Conservation (phyloP, 2,888 invertebrate genomes). For the Norana najaformis region DNA sequence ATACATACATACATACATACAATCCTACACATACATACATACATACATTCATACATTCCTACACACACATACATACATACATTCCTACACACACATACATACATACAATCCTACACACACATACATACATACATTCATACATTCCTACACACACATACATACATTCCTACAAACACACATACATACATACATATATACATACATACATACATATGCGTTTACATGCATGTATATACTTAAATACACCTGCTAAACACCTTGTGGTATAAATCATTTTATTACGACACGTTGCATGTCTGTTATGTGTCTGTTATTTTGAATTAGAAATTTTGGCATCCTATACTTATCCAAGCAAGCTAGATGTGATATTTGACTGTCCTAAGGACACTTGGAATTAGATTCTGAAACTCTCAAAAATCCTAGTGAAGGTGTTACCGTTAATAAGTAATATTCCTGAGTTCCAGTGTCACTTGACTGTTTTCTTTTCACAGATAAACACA, state of each 20-base stretch:
- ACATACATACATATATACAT: no score
- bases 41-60: no score
- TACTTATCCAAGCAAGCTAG: no score
- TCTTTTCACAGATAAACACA: conserved; percentile 37
- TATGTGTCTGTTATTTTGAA: not conserved
- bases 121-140: not conserved
- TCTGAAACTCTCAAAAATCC: not conserved
- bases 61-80: no score
- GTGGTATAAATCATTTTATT: not conserved
- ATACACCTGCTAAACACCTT: not conserved
- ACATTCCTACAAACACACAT: no score
- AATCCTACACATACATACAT: no score
- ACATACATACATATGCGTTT: no score
- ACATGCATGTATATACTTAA: no score
- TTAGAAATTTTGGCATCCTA: no score
- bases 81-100: no score
- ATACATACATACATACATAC: not conserved
- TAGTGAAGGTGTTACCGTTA: not conserved
- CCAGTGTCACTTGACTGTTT: not conserved
- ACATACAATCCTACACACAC: no score
- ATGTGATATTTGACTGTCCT: not conserved
- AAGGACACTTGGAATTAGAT: not conserved
- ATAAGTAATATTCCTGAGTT: not conserved
- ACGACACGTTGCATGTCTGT: not conserved
- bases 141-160: no score